A percentile compares a stretch with the other conserved stretches of the same genome.
These are phyloP conservation scores for Trachymyrmex cornetzi DNA, from an alignment of 1,140 invertebrate species.

Conservation along the genomic window DNA sequence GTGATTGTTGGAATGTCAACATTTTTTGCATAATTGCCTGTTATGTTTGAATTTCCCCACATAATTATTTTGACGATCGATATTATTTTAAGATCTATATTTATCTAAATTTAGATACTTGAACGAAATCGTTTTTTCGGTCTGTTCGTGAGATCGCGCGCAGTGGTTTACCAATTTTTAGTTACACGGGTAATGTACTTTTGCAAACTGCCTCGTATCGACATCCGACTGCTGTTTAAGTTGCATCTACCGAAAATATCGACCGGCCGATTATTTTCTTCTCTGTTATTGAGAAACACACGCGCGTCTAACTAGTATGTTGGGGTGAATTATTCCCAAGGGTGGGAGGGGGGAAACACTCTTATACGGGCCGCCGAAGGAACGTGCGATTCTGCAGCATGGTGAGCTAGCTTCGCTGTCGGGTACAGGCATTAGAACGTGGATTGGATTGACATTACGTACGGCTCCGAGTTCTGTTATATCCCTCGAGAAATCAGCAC, in stretches of 20 bases:
- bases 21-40: too few relatives aligned
- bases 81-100: too few relatives aligned
- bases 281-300: slow-evolving; percentile 7
- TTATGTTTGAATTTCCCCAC: too few relatives aligned
- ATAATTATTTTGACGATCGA: too few relatives aligned
- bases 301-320: neutral
- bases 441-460: slow-evolving; percentile 71
- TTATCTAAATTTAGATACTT: too few relatives aligned
- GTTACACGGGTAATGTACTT: neutral
- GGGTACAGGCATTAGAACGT: slow-evolving; percentile 57
- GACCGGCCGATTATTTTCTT: neutral
- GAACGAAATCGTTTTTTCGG: too few relatives aligned
- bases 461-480: slow-evolving; percentile 63
- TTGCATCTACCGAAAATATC: neutral
- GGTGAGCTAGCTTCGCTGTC: slow-evolving; percentile 39
- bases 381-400: slow-evolving; percentile 37
- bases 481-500: slow-evolving; percentile 72
- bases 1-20: too few relatives aligned
- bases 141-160: neutral
- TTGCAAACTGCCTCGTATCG: neutral
- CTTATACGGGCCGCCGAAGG: slow-evolving; percentile 35
- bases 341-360: neutral
- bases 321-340: neutral
- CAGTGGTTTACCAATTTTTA: slow-evolving; percentile 29
- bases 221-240: neutral